Evolutionary conservation across 1,140 invertebrate genomes (phyloP).

Genomic region (Halotydeus destructor): DNA sequence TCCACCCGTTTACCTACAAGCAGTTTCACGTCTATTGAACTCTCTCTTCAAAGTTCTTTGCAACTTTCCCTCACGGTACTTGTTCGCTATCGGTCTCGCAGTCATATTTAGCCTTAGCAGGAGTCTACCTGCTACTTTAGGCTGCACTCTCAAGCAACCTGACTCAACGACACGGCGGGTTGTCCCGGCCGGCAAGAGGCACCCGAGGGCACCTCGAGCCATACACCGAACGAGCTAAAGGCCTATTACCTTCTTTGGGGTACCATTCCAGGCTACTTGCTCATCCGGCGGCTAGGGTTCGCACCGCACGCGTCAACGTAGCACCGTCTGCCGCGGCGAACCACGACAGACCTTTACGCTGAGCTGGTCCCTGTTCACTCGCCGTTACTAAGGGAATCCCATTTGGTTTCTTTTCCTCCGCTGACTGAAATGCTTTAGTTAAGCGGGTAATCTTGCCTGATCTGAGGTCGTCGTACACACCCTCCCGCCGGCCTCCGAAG

Average conservation of each 20-base stretch:
- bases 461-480: conserved; percentile 45
- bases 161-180: conserved; percentile 41
- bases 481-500: too few relatives aligned
- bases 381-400: conserved; percentile 67
- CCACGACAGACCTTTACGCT: conserved; percentile 33
- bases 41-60: conserved; percentile 74
- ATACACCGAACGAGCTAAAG: conserved; percentile 44
- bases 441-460: conserved; percentile 48
- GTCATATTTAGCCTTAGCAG: conserved; percentile 65
- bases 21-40: conserved; percentile 58
- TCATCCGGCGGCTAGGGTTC: conserved; percentile 46
- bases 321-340: conserved; percentile 18
- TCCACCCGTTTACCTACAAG: conserved; percentile 41
- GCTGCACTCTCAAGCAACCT: conserved; percentile 65
- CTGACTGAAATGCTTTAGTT: conserved; percentile 75
- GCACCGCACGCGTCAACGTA: too few relatives aligned
- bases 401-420: conserved; percentile 79
- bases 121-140: conserved; percentile 58
- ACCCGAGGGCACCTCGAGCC: conserved; percentile 36
- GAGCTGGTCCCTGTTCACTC: conserved; percentile 58
- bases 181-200: conserved; percentile 28
- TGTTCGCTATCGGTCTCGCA: conserved; percentile 67
- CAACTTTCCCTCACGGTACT: conserved; percentile 78
- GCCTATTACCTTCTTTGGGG: conserved; percentile 19
- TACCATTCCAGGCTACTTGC: conserved; percentile 20